Base-by-base conservation (phyloP, 1,140 invertebrate genomes). In the Eueides isabella region DNA sequence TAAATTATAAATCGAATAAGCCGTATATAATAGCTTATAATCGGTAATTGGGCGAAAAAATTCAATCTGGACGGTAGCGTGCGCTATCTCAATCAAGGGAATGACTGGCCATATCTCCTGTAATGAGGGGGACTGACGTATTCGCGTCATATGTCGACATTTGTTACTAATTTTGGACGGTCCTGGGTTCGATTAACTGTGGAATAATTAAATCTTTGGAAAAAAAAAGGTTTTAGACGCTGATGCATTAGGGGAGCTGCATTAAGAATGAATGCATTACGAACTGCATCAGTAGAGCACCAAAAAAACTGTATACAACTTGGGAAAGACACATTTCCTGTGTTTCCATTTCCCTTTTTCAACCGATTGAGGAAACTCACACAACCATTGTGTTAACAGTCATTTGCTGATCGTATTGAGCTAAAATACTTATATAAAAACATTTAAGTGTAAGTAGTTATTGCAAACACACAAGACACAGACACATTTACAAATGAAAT, bases 41-140 rank as follows among this genome's bases (percentile, higher is more conserved):
- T 55, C 23, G 48, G 23, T 55, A 55, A 55, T 55, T 55, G 48
- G 23, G 48, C 48, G 48, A 55, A 55, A 55, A 55, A 55, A 23
- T 26, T 23, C 19, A 55, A 55, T 55, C 48, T 26, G 48, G 9
- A 12, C 48, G 48, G 5, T 55, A 55, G 48, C 48, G 48, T 55
- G 48, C 23, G 48, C 23, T 55, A 55, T 55, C 48, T 55, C 23
- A 55, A 55, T 55, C 19, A 55, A 23, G 48, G 48, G 48, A 26
- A 55, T 55, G 48, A 55, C 48, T 55, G 48, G 48, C 48, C 3
- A 26, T 55, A 55, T 55, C 23, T 55, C 19, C 9, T 26, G 23
- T 55, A 12, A 26, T 55, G 48, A 55, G 48, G 48, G 48, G 19
- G n/a, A 55, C 23, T 26, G 48, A 23, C 48, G 48, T 7, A 55